Percentiles rank a stretch among this genome's conserved stretches.
Evolutionary conservation across 1,140 invertebrate species (phyloP).

Genomic region (Anthonomus grandis): DNA sequence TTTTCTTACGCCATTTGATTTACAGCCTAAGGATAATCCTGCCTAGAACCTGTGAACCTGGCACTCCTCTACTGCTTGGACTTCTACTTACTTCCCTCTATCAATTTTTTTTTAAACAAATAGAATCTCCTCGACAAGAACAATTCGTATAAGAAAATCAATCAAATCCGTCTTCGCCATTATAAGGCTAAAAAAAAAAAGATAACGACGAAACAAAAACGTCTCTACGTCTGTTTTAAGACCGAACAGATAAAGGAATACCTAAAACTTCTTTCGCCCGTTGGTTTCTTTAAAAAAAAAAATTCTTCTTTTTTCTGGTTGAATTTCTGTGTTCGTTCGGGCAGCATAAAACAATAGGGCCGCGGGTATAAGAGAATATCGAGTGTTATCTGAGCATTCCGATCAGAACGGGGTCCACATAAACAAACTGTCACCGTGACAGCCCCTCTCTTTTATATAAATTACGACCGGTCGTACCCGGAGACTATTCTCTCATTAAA

Average conservation of each 20-base stretch:
- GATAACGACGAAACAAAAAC: not conserved
- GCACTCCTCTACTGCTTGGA: no score
- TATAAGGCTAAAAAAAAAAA: constrained; percentile 6
- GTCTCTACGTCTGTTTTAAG: constrained; percentile 21
- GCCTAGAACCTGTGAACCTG: no score
- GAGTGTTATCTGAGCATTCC: constrained; percentile 33
- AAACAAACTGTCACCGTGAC: constrained; percentile 32
- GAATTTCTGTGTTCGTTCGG: no score
- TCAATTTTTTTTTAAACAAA: no score
- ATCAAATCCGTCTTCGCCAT: no score
- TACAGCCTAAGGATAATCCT: no score
- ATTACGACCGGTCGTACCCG: constrained; percentile 23
- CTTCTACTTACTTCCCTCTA: no score
- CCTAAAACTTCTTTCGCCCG: constrained; percentile 16
- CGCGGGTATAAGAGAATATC: constrained; percentile 29
- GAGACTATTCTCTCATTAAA: constrained; percentile 19
- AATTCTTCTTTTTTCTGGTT: constrained; percentile 21
- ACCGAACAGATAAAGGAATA: constrained; percentile 19
- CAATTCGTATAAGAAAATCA: no score
- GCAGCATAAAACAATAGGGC: constrained; percentile 25
- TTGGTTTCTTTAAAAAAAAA: no score
- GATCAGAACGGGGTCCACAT: constrained; percentile 31
- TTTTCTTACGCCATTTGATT: no score
- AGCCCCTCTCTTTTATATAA: constrained; percentile 31
- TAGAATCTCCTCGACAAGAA: no score